These are phyloP conservation scores for Kuschelorhynchus macadamiae DNA, from an alignment of 2,888 invertebrate species.

Conservation along the genomic window DNA sequence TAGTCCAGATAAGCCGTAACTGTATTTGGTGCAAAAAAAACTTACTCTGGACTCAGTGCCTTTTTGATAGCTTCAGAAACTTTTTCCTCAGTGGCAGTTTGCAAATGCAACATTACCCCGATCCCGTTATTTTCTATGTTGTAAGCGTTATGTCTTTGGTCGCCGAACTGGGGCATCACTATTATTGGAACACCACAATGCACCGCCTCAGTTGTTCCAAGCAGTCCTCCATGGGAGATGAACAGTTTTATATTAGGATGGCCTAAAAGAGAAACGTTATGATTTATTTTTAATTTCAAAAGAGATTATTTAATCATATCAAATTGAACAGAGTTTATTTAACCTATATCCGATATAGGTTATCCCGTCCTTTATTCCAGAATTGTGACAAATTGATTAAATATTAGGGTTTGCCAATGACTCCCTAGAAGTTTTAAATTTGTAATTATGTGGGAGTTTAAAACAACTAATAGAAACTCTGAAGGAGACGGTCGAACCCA, in stretches of 20 bases:
- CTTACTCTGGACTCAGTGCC: slow-evolving; percentile 73
- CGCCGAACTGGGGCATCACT: slow-evolving; percentile 79
- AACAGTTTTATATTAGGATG: slow-evolving; percentile 79
- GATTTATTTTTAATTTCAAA: not conserved
- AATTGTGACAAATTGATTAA: too few relatives aligned
- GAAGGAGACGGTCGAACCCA: too few relatives aligned
- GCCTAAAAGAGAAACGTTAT: slow-evolving; percentile 68
- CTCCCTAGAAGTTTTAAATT: too few relatives aligned
- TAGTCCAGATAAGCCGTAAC: too few relatives aligned
- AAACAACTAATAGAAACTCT: not conserved
- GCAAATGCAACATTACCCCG: slow-evolving; percentile 73
- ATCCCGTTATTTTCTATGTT: slow-evolving; percentile 74
- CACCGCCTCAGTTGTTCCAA: slow-evolving; percentile 78
- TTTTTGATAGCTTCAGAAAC: slow-evolving; percentile 73
- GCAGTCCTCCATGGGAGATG: slow-evolving; percentile 78
- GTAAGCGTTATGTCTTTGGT: slow-evolving; percentile 78
- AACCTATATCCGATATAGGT: too few relatives aligned
- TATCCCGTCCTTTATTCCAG: too few relatives aligned
- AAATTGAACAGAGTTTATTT: too few relatives aligned
- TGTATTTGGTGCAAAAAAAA: too few relatives aligned
- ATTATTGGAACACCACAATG: slow-evolving; percentile 78
- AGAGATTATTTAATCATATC: too few relatives aligned
- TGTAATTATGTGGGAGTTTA: too few relatives aligned
- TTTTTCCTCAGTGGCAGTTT: slow-evolving; percentile 72
- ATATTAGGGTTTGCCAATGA: too few relatives aligned